These are phyloP conservation scores for Eueremaeus valkanovi DNA, from an alignment of 2,888 invertebrate species.

Conservation along the genomic window DNA sequence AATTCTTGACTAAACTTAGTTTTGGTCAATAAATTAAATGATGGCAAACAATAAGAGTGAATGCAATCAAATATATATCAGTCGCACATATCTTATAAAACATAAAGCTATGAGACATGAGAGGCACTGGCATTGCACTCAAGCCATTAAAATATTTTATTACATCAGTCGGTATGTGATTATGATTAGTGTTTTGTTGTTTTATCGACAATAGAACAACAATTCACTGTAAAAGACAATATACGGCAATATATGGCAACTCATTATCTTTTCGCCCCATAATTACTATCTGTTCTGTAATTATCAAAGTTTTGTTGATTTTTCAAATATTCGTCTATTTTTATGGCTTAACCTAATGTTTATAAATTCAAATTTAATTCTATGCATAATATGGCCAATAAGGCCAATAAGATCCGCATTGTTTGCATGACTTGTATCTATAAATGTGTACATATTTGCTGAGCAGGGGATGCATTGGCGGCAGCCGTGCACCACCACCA, in stretches of 20 bases:
- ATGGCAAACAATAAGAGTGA: slow-evolving; percentile 14
- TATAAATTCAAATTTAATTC: too few relatives aligned
- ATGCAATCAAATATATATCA: slow-evolving; percentile 24
- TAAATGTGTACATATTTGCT: neutral
- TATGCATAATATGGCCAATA: neutral
- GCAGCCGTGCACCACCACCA: slow-evolving; percentile 35
- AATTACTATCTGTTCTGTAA: neutral
- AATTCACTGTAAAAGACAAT: slow-evolving; percentile 2
- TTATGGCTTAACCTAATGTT: neutral
- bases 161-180: slow-evolving; percentile 16
- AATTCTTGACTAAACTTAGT: neutral
- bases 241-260: neutral
- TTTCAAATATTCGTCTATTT: neutral
- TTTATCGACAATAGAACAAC: neutral
- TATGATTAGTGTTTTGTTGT: slow-evolving; percentile 33
- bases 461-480: slow-evolving; percentile 18
- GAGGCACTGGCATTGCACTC: too few relatives aligned
- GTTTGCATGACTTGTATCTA: neutral
- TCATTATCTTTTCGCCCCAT: neutral
- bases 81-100: slow-evolving; percentile 28
- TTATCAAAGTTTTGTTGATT: neutral
- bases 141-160: slow-evolving; percentile 34
- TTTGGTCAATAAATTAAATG: neutral
- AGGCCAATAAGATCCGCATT: too few relatives aligned
- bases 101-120: slow-evolving; percentile 6